These are phyloP conservation scores for Macropus fuliginosus DNA, from an alignment of 2,797 vertebrate genomes.

Conservation along the genomic window DNA sequence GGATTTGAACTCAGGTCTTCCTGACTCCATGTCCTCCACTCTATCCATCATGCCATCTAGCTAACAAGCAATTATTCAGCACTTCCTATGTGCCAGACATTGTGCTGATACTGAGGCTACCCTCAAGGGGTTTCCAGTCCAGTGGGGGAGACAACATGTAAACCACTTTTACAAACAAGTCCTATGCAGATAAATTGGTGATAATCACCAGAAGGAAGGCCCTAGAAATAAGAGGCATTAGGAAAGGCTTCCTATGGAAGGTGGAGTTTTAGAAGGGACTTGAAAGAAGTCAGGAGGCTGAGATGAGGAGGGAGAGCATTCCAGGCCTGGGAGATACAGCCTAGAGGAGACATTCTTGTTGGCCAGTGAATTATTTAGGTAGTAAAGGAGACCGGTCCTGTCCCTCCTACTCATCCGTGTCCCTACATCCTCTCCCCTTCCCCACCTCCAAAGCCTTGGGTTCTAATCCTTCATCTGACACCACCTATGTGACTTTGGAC, in stretches of 20 bases:
- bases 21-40: background rate
- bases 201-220: background rate
- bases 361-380: background rate
- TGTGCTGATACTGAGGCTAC: background rate
- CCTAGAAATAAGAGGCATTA: background rate
- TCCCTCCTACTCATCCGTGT: background rate
- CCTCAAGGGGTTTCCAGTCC: background rate
- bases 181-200: no score
- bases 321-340: background rate
- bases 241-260: background rate
- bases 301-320: background rate
- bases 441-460: background rate
- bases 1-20: background rate
- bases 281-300: background rate
- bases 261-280: background rate
- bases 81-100: background rate
- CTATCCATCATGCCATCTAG: background rate
- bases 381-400: background rate
- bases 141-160: background rate
- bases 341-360: background rate
- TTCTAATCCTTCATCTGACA: background rate
- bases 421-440: background rate
- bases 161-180: background rate
- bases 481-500: background rate
- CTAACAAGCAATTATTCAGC: background rate